Percentiles rank a stretch among this genome's conserved stretches.
Conservation (phyloP, 2,113 vertebrate genomes). For the Pomatorhinus ruficollis region DNA sequence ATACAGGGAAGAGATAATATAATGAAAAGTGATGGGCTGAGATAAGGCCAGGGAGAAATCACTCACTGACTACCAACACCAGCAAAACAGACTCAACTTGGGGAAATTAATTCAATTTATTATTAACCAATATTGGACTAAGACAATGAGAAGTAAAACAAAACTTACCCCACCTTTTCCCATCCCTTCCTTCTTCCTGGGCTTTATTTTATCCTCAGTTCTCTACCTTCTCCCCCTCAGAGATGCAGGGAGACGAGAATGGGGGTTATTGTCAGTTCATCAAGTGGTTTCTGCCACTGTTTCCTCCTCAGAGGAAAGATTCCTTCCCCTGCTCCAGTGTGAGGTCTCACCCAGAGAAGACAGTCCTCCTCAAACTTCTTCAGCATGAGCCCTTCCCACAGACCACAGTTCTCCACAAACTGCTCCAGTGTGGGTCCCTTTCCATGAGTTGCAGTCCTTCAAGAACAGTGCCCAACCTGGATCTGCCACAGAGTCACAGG, state of each 20-base stretch:
- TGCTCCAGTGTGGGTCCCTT: background rate
- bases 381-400: background rate
- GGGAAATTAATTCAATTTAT: background rate
- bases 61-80: background rate
- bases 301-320: background rate
- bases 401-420: background rate
- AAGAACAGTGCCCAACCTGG: background rate
- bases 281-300: fast-evolving
- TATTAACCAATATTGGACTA: background rate
- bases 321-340: background rate
- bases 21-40: background rate
- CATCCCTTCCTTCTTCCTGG: background rate
- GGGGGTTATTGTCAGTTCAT: background rate
- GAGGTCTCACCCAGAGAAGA: background rate
- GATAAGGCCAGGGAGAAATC: background rate
- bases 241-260: background rate
- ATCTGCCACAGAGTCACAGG: background rate
- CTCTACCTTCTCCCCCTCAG: fast-evolving
- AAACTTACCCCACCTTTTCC: background rate
- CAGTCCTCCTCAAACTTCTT: background rate
- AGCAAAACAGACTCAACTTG: background rate
- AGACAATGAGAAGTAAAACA: background rate
- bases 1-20: background rate
- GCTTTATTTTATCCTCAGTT: background rate
- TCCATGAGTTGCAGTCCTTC: background rate